These are phyloP conservation scores for Lithosia quadra DNA, from an alignment of 2,888 invertebrate genomes.

Conservation along the genomic window DNA sequence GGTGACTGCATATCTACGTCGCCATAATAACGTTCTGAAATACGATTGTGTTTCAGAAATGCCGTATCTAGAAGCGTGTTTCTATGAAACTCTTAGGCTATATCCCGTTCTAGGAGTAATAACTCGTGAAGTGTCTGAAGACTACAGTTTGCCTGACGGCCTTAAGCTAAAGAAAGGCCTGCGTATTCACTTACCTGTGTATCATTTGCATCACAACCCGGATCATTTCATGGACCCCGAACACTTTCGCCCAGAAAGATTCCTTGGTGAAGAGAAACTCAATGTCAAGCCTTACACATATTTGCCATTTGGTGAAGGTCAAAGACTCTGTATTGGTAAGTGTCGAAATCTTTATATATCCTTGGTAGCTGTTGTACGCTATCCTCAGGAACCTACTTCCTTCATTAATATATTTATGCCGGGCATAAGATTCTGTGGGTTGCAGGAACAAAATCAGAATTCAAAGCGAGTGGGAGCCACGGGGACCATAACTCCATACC, in stretches of 20 bases:
- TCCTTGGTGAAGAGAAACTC: slow-evolving; percentile 59
- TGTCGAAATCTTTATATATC: neutral
- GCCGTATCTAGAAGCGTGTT: slow-evolving; percentile 64
- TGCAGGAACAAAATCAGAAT: no score
- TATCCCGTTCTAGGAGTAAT: slow-evolving; percentile 69
- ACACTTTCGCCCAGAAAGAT: slow-evolving; percentile 68
- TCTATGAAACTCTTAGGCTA: slow-evolving; percentile 65
- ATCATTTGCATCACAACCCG: slow-evolving; percentile 66
- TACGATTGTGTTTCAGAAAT: slow-evolving; percentile 61
- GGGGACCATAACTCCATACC: no score
- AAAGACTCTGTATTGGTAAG: slow-evolving; percentile 72
- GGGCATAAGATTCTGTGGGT: no score
- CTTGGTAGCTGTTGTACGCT: neutral
- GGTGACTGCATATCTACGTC: slow-evolving; percentile 58
- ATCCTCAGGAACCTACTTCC: no score
- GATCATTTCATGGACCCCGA: slow-evolving; percentile 70
- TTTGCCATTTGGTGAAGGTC: slow-evolving; percentile 76
- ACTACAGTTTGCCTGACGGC: slow-evolving; percentile 67
- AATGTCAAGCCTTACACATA: slow-evolving; percentile 68
- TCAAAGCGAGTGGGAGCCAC: no score
- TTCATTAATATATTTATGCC: no score
- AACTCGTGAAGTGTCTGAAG: slow-evolving; percentile 66
- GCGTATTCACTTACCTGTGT: slow-evolving; percentile 71
- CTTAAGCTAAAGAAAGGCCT: slow-evolving; percentile 63
- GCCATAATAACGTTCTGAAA: slow-evolving; percentile 53